Base-by-base conservation (phyloP, 2,113 vertebrate species). In the Daubentonia madagascariensis region DNA sequence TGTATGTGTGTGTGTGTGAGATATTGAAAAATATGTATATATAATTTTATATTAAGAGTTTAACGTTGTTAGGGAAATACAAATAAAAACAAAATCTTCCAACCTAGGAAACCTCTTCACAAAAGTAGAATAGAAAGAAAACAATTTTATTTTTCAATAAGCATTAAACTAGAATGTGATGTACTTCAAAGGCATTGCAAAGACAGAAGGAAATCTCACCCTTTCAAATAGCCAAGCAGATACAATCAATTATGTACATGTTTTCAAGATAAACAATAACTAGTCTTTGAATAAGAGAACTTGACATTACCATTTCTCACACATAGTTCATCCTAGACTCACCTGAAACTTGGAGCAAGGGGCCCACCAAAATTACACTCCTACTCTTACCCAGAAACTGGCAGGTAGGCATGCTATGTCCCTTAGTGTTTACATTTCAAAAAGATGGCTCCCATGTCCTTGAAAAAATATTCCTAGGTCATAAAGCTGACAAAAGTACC, bases 191-290 rank as follows among this genome's bases (percentile, higher is more conserved):
- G 32, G 35, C 32, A 75, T 7, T 68, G 10, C 23, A 54, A 88
- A 89, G 54, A 79, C 23, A 97, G 73, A 83, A 89, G 79, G n/a
- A 88, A 48, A 54, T n/a, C 43, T 76, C n/a, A 63, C 57, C 23
- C 45, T 73, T 72, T 76, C 28, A 61, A 5, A 84, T 2, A 88
- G 30, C 16, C 87, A 75, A 80, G 57, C 59, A 88, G 37, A 84
- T 63, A 84, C 17, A 89, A 95, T 17, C n/a, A 6, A 22, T 70
- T 68, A 54, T 1, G 68, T 28, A 28, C 45, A 83, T n/a, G 63
- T 52, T 40, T 88, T 90, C 70, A 85, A 84, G 43, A 75, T 79
- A 88, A 93, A 40, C 86, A 91, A 37, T 52, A 92, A 92, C n/a
- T 30, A 68, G 17, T n/a, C 17, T 20, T 92, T 40, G 35, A 59